phyloP scores from a whole-genome alignment of 2,888 invertebrate species.

The Cryptocephalus primarius region DNA sequence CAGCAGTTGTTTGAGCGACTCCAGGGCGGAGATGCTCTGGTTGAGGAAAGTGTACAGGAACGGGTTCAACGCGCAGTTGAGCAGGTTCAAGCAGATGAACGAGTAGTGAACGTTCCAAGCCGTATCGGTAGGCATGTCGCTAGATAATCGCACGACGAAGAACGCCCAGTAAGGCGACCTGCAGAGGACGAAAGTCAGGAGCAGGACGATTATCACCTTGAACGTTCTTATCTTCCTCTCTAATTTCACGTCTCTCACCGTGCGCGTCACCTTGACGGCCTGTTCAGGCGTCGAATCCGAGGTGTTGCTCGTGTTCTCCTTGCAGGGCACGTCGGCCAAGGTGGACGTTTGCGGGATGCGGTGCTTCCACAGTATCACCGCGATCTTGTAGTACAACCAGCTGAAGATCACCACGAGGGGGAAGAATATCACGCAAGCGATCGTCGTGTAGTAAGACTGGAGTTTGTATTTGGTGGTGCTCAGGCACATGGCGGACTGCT shows the following conservation, averaged over 20 bases:
- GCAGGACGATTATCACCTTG: slow-evolving; percentile 43
- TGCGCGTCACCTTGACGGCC: slow-evolving; percentile 19
- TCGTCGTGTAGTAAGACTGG: slow-evolving; percentile 23
- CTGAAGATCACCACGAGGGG: slow-evolving; percentile 40
- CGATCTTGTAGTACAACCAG: slow-evolving; percentile 42
- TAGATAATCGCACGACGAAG: slow-evolving; percentile 36
- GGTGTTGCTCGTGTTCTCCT: slow-evolving; percentile 18
- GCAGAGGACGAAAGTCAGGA: slow-evolving; percentile 43
- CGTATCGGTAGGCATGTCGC: slow-evolving; percentile 19
- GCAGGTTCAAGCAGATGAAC: slow-evolving; percentile 40
- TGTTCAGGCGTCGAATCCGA: slow-evolving; percentile 14
- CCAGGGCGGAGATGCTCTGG: slow-evolving; percentile 33
- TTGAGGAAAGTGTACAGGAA: slow-evolving; percentile 48
- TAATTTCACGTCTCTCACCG: slow-evolving; percentile 20
- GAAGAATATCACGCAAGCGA: slow-evolving; percentile 27
- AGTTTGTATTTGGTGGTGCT: slow-evolving; percentile 18
- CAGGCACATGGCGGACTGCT: slow-evolving; percentile 24
- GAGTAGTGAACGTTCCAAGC: slow-evolving; percentile 39
- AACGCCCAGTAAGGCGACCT: slow-evolving; percentile 42
- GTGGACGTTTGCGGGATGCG: slow-evolving; percentile 28
- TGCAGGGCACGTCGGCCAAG: slow-evolving; percentile 28
- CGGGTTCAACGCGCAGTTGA: slow-evolving; percentile 47
- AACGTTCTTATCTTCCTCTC: slow-evolving; percentile 45
- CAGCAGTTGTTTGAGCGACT: slow-evolving; percentile 22
- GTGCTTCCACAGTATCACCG: slow-evolving; percentile 40